phyloP scores from a whole-genome alignment of 2,888 invertebrate genomes.

The Leptinotarsa peninsularis region DNA sequence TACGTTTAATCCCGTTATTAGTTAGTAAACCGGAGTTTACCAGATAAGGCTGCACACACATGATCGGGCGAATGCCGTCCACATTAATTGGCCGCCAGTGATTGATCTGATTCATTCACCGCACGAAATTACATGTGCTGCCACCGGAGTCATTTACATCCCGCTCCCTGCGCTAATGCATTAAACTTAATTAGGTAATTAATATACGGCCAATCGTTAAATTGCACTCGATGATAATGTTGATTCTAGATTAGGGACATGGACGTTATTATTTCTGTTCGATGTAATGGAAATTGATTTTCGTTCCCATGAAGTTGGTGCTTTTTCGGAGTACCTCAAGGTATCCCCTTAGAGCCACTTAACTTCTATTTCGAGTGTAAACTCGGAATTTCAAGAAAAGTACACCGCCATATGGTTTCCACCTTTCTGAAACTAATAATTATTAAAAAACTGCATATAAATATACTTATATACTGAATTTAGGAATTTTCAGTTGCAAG shows the following conservation, averaged over 20 bases:
- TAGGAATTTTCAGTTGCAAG: too few relatives aligned
- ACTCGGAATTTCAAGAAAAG: too few relatives aligned
- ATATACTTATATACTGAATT: too few relatives aligned
- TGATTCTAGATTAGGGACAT: neutral
- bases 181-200: conserved; percentile 21
- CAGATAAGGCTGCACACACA: conserved; percentile 30
- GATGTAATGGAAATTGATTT: too few relatives aligned
- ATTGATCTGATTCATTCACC: conserved; percentile 44
- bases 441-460: too few relatives aligned
- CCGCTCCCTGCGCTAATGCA: conserved; percentile 23
- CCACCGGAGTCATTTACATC: conserved; percentile 37
- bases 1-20: conserved; percentile 18
- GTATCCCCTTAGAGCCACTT: too few relatives aligned
- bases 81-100: conserved; percentile 45
- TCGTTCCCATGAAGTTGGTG: too few relatives aligned
- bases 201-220: conserved; percentile 21
- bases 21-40: conserved; percentile 18
- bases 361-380: too few relatives aligned
- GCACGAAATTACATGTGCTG: conserved; percentile 40
- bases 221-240: conserved; percentile 5
- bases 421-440: too few relatives aligned
- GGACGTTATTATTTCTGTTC: too few relatives aligned
- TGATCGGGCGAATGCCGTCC: conserved; percentile 36
- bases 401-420: too few relatives aligned
- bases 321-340: too few relatives aligned